phyloP scores from a whole-genome alignment of 2,113 vertebrate genomes.

The Tachycineta bicolor region DNA sequence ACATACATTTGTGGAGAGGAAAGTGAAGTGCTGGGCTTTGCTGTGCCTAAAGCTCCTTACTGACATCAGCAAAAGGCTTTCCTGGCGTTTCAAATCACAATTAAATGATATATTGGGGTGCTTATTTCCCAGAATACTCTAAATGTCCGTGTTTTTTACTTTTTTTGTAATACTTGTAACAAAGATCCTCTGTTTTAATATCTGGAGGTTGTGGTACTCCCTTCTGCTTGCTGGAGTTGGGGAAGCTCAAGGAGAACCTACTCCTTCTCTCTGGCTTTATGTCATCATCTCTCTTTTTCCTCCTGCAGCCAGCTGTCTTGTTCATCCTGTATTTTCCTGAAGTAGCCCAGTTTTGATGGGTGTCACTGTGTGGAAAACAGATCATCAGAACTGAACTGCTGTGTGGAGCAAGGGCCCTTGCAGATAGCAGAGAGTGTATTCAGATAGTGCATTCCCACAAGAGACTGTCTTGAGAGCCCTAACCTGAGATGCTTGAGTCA shows the following conservation, averaged over 20 bases:
- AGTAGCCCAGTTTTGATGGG: background rate
- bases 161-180: background rate
- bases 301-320: fast-evolving
- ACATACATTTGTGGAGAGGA: fast-evolving
- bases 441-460: background rate
- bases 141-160: background rate
- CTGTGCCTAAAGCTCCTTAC: background rate
- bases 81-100: background rate
- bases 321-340: background rate
- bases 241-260: background rate
- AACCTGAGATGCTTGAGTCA: background rate
- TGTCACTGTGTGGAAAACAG: background rate
- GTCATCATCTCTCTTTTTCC: background rate
- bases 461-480: background rate
- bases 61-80: background rate
- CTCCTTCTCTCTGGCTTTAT: fast-evolving
- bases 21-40: background rate
- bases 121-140: background rate
- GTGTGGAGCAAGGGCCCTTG: background rate
- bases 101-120: fast-evolving
- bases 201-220: background rate
- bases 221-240: background rate
- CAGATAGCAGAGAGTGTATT: background rate
- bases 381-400: background rate
- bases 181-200: background rate